Conservation (phyloP, 2,113 vertebrate species). For the Catharus fuscescens region DNA sequence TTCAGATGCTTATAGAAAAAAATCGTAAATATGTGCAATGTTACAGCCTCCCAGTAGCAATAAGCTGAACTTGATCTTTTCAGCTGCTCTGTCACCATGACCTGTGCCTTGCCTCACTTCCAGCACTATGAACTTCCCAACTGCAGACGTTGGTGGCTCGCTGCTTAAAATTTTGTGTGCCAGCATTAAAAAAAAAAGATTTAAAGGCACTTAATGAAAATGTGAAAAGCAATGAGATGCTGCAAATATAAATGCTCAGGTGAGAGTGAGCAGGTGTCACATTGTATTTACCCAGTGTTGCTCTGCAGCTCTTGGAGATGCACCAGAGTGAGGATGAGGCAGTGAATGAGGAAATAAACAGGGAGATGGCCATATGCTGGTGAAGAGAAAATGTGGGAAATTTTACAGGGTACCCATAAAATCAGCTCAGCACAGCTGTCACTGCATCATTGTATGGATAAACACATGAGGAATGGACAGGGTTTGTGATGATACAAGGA, state of each 20-base stretch:
- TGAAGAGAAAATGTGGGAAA: neutral
- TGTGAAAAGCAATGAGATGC: neutral
- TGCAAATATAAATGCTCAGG: neutral
- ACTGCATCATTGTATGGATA: neutral
- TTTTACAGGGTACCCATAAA: neutral
- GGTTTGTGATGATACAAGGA: neutral
- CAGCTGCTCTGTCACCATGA: neutral
- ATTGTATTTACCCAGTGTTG: neutral
- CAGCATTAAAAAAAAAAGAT: neutral
- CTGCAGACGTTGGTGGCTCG: neutral
- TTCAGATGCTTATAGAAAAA: neutral
- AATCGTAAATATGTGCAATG: neutral
- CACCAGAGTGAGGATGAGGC: neutral
- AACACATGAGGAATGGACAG: neutral
- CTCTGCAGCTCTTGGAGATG: neutral
- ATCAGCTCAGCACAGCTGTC: neutral
- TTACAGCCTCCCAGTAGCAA: neutral
- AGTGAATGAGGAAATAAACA: neutral
- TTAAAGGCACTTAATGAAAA: neutral
- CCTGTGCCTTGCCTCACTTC: neutral
- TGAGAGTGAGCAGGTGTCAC: neutral
- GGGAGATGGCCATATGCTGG: neutral
- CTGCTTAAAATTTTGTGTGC: neutral
- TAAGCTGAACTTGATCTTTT: neutral
- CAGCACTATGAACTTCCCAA: neutral